These are phyloP conservation scores for Mechanitis mazaeus DNA, from an alignment of 2,888 invertebrate species.

Conservation along the genomic window DNA sequence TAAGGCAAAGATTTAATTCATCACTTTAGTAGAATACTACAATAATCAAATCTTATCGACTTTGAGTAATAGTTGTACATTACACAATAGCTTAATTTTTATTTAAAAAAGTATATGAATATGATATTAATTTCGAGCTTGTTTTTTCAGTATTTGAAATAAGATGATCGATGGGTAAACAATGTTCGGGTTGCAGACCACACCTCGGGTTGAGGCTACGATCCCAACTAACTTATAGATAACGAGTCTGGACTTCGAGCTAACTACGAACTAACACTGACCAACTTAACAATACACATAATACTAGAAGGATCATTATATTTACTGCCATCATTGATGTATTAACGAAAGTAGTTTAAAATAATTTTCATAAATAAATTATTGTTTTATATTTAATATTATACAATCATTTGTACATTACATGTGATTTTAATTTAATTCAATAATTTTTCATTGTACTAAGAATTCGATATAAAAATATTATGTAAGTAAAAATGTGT, in stretches of 20 bases:
- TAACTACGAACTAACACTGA: slow-evolving; percentile 30
- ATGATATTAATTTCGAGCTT: no score
- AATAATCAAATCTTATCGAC: background rate
- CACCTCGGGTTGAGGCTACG: slow-evolving; percentile 18
- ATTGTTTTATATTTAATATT: background rate
- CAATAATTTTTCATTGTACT: no score
- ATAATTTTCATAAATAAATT: background rate
- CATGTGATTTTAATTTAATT: no score
- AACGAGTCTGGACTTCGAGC: slow-evolving; percentile 29
- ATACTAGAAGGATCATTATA: slow-evolving; percentile 17
- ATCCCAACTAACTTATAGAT: slow-evolving; percentile 27
- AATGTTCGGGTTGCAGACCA: slow-evolving; percentile 7
- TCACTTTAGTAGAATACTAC: background rate
- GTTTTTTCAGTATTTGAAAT: no score
- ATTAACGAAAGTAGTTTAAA: background rate
- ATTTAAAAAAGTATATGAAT: no score
- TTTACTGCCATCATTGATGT: background rate
- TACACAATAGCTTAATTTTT: no score
- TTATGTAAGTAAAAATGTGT: no score
- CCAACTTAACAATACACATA: slow-evolving; percentile 25
- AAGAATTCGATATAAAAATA: no score
- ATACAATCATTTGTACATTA: no score
- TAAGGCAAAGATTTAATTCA: slow-evolving; percentile 7
- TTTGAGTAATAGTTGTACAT: background rate
- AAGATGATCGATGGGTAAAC: no score